A percentile compares a stretch with the other conserved stretches of the same genome.
Conservation (phyloP, 2,888 invertebrate species). For the Tenodera sinensis region DNA sequence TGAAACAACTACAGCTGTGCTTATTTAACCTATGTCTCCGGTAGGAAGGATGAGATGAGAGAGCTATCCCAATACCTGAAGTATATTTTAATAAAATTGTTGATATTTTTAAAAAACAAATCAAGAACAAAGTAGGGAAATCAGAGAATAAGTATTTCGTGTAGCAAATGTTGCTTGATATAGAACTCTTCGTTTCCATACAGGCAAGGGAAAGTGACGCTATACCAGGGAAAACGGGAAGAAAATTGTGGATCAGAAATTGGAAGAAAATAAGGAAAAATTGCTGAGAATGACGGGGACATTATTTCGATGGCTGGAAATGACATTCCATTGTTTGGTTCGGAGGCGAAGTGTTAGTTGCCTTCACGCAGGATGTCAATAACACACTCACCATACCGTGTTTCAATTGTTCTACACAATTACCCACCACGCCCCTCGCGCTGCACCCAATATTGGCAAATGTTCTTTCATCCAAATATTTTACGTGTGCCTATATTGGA, state of each 20-base stretch:
- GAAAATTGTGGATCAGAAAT: not conserved
- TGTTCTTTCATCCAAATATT: not conserved
- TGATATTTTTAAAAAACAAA: too few species aligned
- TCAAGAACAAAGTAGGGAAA: too few species aligned
- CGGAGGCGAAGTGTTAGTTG: not conserved
- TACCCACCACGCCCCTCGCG: not conserved
- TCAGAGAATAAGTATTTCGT: too few species aligned
- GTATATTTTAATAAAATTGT: too few species aligned
- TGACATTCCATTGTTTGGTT: not conserved
- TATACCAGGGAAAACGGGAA: not conserved
- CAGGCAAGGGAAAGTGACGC: not conserved
- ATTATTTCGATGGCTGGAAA: not conserved
- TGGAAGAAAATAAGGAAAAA: not conserved
- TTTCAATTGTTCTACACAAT: not conserved
- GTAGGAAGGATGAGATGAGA: too few species aligned
- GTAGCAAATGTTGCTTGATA: too few species aligned
- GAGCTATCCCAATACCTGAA: too few species aligned
- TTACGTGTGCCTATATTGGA: not conserved
- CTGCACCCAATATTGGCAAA: not conserved
- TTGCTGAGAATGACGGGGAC: not conserved
- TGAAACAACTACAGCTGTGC: too few species aligned
- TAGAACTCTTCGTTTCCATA: too few species aligned
- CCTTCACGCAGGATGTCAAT: not conserved
- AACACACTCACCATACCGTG: not conserved
- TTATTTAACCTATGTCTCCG: too few species aligned